Conservation (phyloP, 2,888 invertebrate genomes). For the Liposcelis brunnea region DNA sequence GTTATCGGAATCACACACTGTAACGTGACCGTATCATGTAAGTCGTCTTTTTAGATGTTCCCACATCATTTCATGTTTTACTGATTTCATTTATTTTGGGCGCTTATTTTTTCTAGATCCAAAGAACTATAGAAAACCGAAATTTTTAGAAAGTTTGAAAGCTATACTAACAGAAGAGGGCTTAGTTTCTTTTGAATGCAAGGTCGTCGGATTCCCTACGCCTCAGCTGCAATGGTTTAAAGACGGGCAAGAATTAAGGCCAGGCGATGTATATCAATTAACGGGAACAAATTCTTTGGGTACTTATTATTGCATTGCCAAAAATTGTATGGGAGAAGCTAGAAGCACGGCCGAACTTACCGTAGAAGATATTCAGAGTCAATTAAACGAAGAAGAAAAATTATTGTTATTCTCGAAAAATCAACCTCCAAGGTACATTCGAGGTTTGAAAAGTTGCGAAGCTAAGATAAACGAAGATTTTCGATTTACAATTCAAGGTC, state of each 20-base stretch:
- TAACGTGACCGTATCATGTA: slow-evolving; percentile 60
- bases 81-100: no score
- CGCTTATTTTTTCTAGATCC: slow-evolving; percentile 40
- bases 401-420: slow-evolving; percentile 50
- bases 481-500: slow-evolving; percentile 65
- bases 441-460: slow-evolving; percentile 65
- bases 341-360: slow-evolving; percentile 74
- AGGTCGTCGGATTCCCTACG: slow-evolving; percentile 82
- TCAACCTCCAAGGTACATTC: slow-evolving; percentile 68
- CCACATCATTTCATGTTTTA: no score
- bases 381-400: slow-evolving; percentile 71
- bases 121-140: slow-evolving; percentile 73
- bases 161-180: slow-evolving; percentile 84
- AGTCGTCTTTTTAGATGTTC: no score
- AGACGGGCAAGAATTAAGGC: slow-evolving; percentile 78
- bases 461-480: slow-evolving; percentile 67
- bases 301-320: slow-evolving; percentile 76
- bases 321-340: slow-evolving; percentile 80
- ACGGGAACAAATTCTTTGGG: slow-evolving; percentile 76
- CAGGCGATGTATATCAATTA: slow-evolving; percentile 81
- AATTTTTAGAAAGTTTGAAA: slow-evolving; percentile 78
- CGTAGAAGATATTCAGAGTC: slow-evolving; percentile 79
- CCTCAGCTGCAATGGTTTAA: slow-evolving; percentile 80
- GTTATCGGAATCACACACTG: slow-evolving; percentile 59
- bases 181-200: slow-evolving; percentile 81